Base-by-base conservation (phyloP, 2,888 invertebrate genomes). In the Caenorhabditis auriculariae region DNA sequence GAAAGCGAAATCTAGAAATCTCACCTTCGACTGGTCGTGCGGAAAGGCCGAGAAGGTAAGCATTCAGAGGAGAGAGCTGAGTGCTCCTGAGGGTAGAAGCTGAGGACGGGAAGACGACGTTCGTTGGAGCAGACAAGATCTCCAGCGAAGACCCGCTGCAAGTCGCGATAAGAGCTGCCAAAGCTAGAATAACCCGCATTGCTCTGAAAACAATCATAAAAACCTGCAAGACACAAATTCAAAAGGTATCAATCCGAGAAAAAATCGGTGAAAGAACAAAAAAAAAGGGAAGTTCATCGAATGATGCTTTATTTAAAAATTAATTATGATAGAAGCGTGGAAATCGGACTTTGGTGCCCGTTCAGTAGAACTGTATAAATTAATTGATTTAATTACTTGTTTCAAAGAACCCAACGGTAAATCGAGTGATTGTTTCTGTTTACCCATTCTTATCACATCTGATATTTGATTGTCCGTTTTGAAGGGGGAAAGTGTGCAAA, bases 21-120 rank as follows among this genome's bases (percentile, higher is more conserved):
- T 52, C 12, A 59, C 62, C 66, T n/a, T 56, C 39, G 15, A 63
- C 58, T 44, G 58, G 48, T 45, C 51, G 57, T 4, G 68, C 55
- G 6, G 64, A 60, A 6, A 70, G 55, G 41, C 70, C 70, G 12
- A 70, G 51, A 43, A 70, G 49, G 28, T 68, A 55, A 32, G 61
- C 58, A 32, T 70, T 70, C 43, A 70, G 60, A 3, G 55, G 45
- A 2, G 60, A 55, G 17, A 70, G 26, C 17, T 66, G 51, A 28
- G 56, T 56, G 6, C 66, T 57, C 50, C 53, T 52, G 28, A 66
- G 27, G 5, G 67, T 54, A 24, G 42, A 4, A 57, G 28, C n/a
- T 43, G 48, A n/a, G 43, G 38, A 9, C 24, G 70, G 66, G 28
- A 70, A 65, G 35, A 56, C 51, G 43, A 70, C 26, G 3, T 53